Evolutionary conservation across 2,113 vertebrate species (phyloP), one percentile per base, ranked within the genome.

Genomic region (Stegastes partitus): DNA sequence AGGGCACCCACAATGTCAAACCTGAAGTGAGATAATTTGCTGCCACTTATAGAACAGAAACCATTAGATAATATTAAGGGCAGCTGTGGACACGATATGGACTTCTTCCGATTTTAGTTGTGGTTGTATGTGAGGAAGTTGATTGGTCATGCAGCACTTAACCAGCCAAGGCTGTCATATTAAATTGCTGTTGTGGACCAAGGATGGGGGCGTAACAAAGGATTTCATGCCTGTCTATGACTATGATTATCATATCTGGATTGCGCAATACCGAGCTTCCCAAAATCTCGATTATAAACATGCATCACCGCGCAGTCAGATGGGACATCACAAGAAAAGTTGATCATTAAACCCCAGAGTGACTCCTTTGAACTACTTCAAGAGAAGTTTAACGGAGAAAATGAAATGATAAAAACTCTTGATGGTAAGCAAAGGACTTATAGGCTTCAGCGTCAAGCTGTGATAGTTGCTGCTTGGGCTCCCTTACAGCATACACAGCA

Each of bases 151-250:
- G 59, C 70, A 59, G 75, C 47, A 69, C 56, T 57, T 61, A 78
- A 76, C 39, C 31, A 74, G 62, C 53, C 56, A 49, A 49, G 50
- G 68, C 69, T 72, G 85, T 79, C 73, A 72, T 47, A 79, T 74
- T 80, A 58, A 64, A 76, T 76, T 75, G 56, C 47, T 49, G 56
- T 53, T 62, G 39, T 26, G 77, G 51, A 70, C 56, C n/a, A 56
- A 66, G 37, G 66, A 61, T 4, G 72, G 50, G 74, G 62, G 74
- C 21, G 12, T 68, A 74, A 83, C 72, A 88, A 81, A 87, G 69
- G 55, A 86, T 87, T 85, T 87, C 68, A 88, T 56, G 85, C 69
- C 54, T 71, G 74, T 84, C 83, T 53, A 44, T 18, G 47, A 55
- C 31, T 68, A 10, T 59, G 50, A 77, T 89, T 57, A 77, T 44